Evolutionary conservation across 2,888 invertebrate species (phyloP).

Genomic region (Tipula helvola): DNA sequence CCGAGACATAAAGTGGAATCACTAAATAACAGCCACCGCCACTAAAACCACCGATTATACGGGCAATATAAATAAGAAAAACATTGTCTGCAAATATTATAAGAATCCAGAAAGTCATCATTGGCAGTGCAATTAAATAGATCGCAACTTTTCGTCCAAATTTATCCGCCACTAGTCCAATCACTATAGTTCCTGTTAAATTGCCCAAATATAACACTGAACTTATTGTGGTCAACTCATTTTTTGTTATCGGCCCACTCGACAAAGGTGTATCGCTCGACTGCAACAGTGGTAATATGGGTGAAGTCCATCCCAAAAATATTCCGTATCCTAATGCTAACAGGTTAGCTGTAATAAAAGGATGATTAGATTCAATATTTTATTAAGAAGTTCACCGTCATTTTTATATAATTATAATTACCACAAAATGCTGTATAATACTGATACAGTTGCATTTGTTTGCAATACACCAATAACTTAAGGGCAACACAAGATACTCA

Average conservation of each 20-base stretch:
- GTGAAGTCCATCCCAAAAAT: conserved; percentile 15
- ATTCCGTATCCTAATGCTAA: conserved; percentile 7
- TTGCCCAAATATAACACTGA: conserved; percentile 26
- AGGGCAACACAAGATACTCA: too few species aligned
- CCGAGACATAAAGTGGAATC: conserved; percentile 14
- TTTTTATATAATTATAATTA: too few species aligned
- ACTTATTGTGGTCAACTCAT: conserved; percentile 20
- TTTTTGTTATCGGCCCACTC: not conserved
- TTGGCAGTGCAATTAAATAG: conserved; percentile 25
- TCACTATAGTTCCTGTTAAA: conserved; percentile 23
- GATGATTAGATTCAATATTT: not conserved
- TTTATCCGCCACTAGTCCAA: conserved; percentile 18
- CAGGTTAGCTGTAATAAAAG: conserved; percentile 6
- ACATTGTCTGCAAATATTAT: not conserved
- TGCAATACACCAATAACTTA: too few species aligned
- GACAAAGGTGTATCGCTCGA: conserved; percentile 21
- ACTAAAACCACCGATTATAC: conserved; percentile 12
- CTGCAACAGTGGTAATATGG: conserved; percentile 12
- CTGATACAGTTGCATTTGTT: too few species aligned
- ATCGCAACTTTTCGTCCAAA: conserved; percentile 27
- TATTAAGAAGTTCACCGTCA: not conserved
- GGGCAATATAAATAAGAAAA: not conserved
- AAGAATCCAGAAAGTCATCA: conserved; percentile 23
- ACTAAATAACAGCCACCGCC: conserved; percentile 12
- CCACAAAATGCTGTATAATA: too few species aligned